Evolutionary conservation across 2,113 vertebrate species (phyloP).

Genomic region (Brachyhypopomus occidentalis): DNA sequence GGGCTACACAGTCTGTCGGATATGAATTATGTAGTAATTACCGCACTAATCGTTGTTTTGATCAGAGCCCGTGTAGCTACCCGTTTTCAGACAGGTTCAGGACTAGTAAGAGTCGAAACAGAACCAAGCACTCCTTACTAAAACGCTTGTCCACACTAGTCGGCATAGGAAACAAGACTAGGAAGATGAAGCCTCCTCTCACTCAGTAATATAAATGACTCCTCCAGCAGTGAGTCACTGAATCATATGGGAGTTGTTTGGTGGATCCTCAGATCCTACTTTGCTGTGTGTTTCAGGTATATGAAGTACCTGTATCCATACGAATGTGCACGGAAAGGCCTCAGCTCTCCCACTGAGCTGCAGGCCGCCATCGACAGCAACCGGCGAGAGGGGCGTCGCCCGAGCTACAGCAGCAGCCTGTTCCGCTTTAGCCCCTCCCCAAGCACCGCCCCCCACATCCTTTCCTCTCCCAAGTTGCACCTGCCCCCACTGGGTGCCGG

Average conservation of each 20-base stretch:
- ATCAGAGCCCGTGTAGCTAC: neutral
- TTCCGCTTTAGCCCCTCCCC: conserved; percentile 85
- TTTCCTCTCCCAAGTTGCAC: conserved; percentile 86
- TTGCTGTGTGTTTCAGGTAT: conserved; percentile 63
- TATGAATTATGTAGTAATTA: neutral
- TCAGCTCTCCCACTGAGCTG: conserved; percentile 92
- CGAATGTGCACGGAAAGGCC: conserved; percentile 93
- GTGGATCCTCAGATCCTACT: neutral
- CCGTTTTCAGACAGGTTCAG: neutral
- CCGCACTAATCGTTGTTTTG: neutral
- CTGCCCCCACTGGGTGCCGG: conserved; percentile 80
- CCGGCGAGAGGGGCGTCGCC: conserved; percentile 89
- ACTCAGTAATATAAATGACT: no score
- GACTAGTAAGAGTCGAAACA: no score
- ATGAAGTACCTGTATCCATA: conserved; percentile 99
- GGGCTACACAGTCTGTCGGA: neutral
- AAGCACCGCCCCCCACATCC: conserved; percentile 76
- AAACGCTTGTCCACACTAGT: no score
- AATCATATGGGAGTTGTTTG: neutral
- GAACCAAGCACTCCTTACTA: neutral
- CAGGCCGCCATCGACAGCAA: conserved; percentile 98
- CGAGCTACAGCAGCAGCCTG: conserved; percentile 92
- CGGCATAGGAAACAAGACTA: no score
- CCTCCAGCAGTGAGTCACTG: neutral
- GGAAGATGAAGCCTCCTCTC: no score